Base-by-base conservation (phyloP, 2,888 invertebrate genomes). In the Horisme vitalbata region DNA sequence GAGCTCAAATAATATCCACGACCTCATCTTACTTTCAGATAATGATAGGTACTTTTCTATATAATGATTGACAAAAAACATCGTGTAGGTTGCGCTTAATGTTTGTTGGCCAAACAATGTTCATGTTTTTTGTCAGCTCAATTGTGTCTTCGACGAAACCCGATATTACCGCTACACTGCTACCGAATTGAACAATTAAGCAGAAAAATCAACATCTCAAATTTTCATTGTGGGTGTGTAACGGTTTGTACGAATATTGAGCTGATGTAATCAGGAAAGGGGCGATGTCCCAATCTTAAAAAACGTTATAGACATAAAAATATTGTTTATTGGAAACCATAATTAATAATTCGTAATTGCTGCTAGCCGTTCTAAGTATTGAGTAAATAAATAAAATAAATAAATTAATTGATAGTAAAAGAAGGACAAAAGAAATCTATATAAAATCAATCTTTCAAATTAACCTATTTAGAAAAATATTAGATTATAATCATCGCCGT, bases 161-260 rank as follows among this genome's bases (percentile, higher is more conserved):
- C 12, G 35, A 36, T 41, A 33, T 47, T 50, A 54, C 56, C 48
- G 56, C 48, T 59, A 52, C 37, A 27, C 32, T 41, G 47, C 54
- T 52, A 46, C 52, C 36, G 58, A 51, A 46, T 58, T 56, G 45
- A 52, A 52, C 53, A 58, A 58, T 52, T 49, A 50, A 38, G 28
- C 48, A 45, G 52, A 57, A 55, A 61, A 57, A 55, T 52, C 41
- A 43, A 51, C 57, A 54, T 23, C 27, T 32, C 45, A 20, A 43
- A 41, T 52, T 51, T 48, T 36, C 46, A 36, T 39, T 48, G 59
- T 61, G 55, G 60, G 60, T 48, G 59, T 55, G 57, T 61, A 58
- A 63, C 57, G 52, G 55, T 36, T 33, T 38, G 47, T 33, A 44
- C 30, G 20, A 35, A 36, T 35, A 23, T 15, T 38, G 15, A 26